These are phyloP conservation scores for Pardosa pseudoannulata DNA, from an alignment of 2,888 invertebrate species.

Conservation along the genomic window DNA sequence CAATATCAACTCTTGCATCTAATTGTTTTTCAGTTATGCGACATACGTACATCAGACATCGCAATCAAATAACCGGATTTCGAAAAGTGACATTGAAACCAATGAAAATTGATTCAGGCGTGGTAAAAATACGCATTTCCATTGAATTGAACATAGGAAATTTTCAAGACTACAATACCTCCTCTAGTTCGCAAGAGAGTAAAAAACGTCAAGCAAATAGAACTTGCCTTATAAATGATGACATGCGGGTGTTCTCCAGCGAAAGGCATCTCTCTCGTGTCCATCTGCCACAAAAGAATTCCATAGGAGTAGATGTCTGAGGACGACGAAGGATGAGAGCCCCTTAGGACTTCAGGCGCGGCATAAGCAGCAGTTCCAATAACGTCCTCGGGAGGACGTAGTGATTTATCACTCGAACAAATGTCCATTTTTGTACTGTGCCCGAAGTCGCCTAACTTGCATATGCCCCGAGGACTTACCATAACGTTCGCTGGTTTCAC, in stretches of 20 bases:
- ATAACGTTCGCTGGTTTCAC: conserved; percentile 67
- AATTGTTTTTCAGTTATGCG: no score
- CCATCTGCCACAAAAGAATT: conserved; percentile 58
- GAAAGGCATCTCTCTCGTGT: conserved; percentile 50
- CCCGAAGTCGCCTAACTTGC: conserved; percentile 66
- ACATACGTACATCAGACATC: no score
- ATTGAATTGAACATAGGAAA: no score
- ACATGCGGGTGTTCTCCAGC: conserved; percentile 65
- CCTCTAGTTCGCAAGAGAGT: no score
- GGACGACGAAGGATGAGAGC: neutral
- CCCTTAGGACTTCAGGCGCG: conserved; percentile 61
- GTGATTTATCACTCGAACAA: neutral
- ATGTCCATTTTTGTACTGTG: conserved; percentile 29
- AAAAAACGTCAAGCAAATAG: no score
- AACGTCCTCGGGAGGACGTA: neutral
- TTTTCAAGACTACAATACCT: no score
- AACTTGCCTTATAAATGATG: conserved; percentile 63
- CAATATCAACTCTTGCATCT: no score
- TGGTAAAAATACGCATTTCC: neutral
- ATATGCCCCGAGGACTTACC: conserved; percentile 48
- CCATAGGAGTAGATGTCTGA: conserved; percentile 60
- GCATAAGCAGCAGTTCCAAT: conserved; percentile 56
- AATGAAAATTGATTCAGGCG: no score
- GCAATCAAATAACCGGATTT: no score
- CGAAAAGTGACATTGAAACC: no score